A percentile compares a stretch with the other conserved stretches of the same genome.
phyloP scores from a whole-genome alignment of 2,888 invertebrate species.

The Patella pellucida region DNA sequence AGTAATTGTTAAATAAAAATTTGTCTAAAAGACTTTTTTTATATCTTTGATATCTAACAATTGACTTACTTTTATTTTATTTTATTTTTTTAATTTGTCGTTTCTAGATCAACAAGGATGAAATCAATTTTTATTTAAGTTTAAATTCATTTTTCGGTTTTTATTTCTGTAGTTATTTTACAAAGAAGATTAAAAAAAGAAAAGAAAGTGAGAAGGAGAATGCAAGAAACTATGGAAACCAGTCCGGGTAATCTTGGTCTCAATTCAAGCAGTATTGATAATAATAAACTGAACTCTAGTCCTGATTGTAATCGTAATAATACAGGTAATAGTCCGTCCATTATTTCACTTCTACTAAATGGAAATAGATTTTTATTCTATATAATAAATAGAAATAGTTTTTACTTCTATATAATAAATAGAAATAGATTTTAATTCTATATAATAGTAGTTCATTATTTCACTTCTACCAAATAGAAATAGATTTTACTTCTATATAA shows the following conservation, averaged over 20 bases:
- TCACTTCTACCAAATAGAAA: too few relatives aligned
- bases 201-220: conserved; percentile 43
- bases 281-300: conserved; percentile 26
- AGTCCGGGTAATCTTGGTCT: conserved; percentile 14
- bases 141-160: not conserved
- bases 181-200: conserved; percentile 52
- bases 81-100: not conserved
- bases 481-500: too few relatives aligned
- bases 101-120: not conserved
- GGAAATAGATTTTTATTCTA: too few relatives aligned
- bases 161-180: conserved; percentile 43
- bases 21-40: not conserved
- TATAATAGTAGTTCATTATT: too few relatives aligned
- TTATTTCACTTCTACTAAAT: too few relatives aligned
- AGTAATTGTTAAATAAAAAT: too few relatives aligned
- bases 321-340: not conserved
- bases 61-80: conserved; percentile 6
- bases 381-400: too few relatives aligned
- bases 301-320: conserved; percentile 27
- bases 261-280: conserved; percentile 9
- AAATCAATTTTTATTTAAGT: not conserved
- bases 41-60: conserved; percentile 3
- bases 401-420: too few relatives aligned
- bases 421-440: too few relatives aligned
- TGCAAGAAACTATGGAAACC: conserved; percentile 39